Evolutionary conservation across 2,797 vertebrate genomes (phyloP), one percentile per base, ranked within the genome.

Genomic region (Cichlasoma orientale): DNA sequence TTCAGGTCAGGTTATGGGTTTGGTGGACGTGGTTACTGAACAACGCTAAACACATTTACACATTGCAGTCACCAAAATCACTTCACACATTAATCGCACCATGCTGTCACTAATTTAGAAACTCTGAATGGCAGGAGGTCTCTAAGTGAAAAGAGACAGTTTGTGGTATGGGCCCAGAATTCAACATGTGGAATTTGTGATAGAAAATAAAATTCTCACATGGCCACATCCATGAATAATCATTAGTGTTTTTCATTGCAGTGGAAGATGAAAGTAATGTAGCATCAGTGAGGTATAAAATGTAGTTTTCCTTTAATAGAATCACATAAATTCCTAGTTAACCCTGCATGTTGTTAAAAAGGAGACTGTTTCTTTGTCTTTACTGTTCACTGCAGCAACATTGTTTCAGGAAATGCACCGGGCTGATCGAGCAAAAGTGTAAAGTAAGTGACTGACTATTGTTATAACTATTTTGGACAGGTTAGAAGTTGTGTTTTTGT

Each of bases 321-420:
- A 59, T 59, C 47, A 47, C 75, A 75, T 76, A 47, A 74, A 61
- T 58, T 76, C 14, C 80, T 47, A 77, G 59, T 80, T 75, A 33
- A 71, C 71, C 71, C 68, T 76, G 29, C 53, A 59, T 83, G 23
- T 88, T 82, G 58, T 90, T 75, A 85, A 89, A 76, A 86, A 91
- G 83, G 80, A 90, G 82, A 93, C 79, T 75, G 80, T 91, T 85
- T 93, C 79, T 95, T 82, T 95, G 82, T 94, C 71, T 93, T 91
- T 80, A 94, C 90, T 94, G 93, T 94, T 89, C 76, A 89, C 93
- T 91, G 93, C 95, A 95, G 95, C 94, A 95, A 95, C 89, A 93
- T 95, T 96, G 95, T 96, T 96, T 91, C 95, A 95, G 90, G 92
- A 95, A 94, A 94, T 96, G 95, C 94, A 94, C 92, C 76, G 89